phyloP scores from a whole-genome alignment of 1,140 invertebrate genomes.

The Drosophila littoralis region DNA sequence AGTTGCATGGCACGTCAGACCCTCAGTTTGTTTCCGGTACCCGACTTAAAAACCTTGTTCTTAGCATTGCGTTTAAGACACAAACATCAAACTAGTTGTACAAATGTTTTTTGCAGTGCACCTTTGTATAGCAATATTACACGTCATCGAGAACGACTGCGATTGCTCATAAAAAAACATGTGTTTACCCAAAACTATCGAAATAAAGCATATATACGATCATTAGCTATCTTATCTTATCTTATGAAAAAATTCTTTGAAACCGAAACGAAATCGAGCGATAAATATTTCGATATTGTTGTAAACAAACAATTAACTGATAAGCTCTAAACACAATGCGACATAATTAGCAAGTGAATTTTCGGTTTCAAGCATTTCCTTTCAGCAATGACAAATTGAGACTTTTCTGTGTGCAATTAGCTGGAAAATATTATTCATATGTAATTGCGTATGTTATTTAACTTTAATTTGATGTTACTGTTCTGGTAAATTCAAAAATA shows the following conservation, averaged over 20 bases:
- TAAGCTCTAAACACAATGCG: conserved; percentile 38
- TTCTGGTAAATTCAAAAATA: conserved; percentile 25
- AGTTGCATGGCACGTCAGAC: no score
- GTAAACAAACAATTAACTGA: conserved; percentile 80
- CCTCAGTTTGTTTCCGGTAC: no score
- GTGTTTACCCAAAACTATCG: conserved; percentile 20
- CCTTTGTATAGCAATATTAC: not conserved
- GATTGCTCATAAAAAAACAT: conserved; percentile 10
- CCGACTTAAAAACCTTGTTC: no score
- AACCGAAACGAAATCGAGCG: conserved; percentile 8
- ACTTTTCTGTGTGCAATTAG: conserved; percentile 5
- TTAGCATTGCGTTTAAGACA: no score
- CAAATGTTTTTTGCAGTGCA: not conserved
- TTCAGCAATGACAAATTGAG: conserved; percentile 28
- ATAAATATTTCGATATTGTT: conserved; percentile 32
- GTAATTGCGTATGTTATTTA: not conserved
- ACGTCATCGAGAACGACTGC: conserved; percentile 31
- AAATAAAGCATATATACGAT: not conserved
- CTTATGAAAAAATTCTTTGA: conserved; percentile 40
- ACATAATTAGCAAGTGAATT: conserved; percentile 32
- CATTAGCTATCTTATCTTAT: conserved; percentile 33
- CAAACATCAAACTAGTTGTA: no score
- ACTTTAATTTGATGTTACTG: conserved; percentile 4
- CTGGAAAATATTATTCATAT: conserved; percentile 17
- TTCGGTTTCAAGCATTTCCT: not conserved